Conservation (phyloP, 2,797 vertebrate genomes). For the Nyctibius grandis region DNA sequence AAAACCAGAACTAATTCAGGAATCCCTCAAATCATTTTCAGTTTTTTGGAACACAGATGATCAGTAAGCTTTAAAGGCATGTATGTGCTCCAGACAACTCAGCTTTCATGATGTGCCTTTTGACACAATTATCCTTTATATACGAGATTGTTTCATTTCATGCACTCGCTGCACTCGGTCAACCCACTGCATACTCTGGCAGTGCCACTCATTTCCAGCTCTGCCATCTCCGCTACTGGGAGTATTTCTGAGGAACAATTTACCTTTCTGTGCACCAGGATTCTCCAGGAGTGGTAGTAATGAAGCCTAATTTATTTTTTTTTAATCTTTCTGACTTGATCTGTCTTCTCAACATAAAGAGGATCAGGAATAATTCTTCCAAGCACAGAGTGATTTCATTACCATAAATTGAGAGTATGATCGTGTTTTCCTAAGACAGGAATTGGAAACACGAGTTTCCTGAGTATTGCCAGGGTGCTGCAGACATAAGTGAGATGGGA, state of each 20-base stretch:
- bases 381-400: constrained; percentile 1
- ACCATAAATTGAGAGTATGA: not conserved
- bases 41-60: not conserved
- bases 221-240: not conserved
- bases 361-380: not conserved
- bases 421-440: not conserved
- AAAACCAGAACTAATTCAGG: not conserved
- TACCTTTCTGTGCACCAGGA: not conserved
- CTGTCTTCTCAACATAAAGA: not conserved
- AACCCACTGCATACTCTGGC: not conserved
- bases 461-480: not conserved
- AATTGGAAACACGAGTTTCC: constrained; percentile 22
- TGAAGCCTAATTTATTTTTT: not conserved
- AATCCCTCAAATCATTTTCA: not conserved
- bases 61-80: not conserved
- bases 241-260: not conserved
- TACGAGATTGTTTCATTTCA: not conserved
- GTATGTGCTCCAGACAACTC: not conserved
- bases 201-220: not conserved
- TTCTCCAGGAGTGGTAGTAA: not conserved
- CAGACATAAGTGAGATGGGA: not conserved
- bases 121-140: not conserved
- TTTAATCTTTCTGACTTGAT: not conserved
- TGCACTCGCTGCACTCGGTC: not conserved
- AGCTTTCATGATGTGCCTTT: not conserved